Percentiles rank a stretch among this genome's conserved stretches.
These are phyloP conservation scores for Amphipoea oculea DNA, from an alignment of 2,888 invertebrate species.

Conservation along the genomic window DNA sequence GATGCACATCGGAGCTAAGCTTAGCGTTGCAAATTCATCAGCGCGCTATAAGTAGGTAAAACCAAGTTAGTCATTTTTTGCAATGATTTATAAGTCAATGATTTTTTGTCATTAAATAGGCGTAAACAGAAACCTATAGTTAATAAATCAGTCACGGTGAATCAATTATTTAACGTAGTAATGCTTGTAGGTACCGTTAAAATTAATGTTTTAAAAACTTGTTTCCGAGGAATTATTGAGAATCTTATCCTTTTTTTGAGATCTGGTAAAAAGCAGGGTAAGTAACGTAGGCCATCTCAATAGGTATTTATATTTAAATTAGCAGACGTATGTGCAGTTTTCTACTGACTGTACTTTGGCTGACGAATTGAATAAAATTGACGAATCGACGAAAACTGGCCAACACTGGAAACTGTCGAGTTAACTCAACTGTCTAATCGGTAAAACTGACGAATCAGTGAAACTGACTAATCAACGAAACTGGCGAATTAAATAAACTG, in stretches of 20 bases:
- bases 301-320: too few relatives aligned
- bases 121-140: slow-evolving; percentile 17
- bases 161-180: slow-evolving; percentile 16
- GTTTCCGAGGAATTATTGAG: neutral
- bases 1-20: neutral
- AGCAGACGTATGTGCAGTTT: too few relatives aligned
- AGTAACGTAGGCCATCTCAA: neutral
- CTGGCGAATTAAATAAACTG: too few relatives aligned
- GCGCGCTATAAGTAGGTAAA: neutral
- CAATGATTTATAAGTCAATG: too few relatives aligned
- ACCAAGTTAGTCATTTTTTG: neutral
- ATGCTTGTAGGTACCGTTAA: slow-evolving; percentile 8
- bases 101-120: neutral
- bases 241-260: neutral
- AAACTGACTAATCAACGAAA: too few relatives aligned
- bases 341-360: too few relatives aligned
- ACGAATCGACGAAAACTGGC: too few relatives aligned
- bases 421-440: too few relatives aligned
- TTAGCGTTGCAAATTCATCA: neutral
- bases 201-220: slow-evolving; percentile 6
- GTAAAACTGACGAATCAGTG: too few relatives aligned
- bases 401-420: too few relatives aligned
- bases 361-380: too few relatives aligned
- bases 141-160: slow-evolving; percentile 2
- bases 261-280: neutral